Base-by-base conservation (phyloP, 2,888 invertebrate species). In the Plemyria rubiginata region DNA sequence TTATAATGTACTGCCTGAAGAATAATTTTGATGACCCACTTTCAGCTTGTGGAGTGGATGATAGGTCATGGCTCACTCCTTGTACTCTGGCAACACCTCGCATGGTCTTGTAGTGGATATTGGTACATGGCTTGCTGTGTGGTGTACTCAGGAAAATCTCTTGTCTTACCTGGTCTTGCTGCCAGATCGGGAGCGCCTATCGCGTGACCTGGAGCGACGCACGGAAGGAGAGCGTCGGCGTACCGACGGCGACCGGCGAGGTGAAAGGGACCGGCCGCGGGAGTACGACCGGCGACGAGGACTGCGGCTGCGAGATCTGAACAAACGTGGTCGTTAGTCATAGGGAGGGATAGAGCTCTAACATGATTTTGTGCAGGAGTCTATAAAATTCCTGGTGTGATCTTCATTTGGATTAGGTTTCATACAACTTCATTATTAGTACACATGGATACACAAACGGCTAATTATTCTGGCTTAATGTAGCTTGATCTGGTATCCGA, bases 231-330 rank as follows among this genome's bases (percentile, higher is more conserved):
- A 90, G 7, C 90, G 87, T 38, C 92, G 87, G 0, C 92, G 82
- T 3, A 90, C 82, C 0, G 92, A 91, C 4, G 90, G 90, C 46
- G 92, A 92, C 1, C 93, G 89, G 1, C 92, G 86, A 9, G 86
- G 91, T 0, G 92, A 92, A 3, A 65, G 70, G n/a, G 92, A 92
- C 4, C 92, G 80, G 0, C 90, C 92, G 60, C 92, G 88, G 4
- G 93, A 92, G 75, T 82, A 87, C 48, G 93, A 92, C 0, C 93
- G 88, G 29, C 91, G 81, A 0, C 93, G 82, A 0, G 93, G 92
- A 62, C 92, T 92, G 71, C 93, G 91, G 75, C 92, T 92, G 69
- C 92, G 89, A 1, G 93, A 87, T 80, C 93, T 92, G 81, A 8
- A 46, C 36, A 45, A 28, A 48, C 2, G 9, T 9, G 9, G 7